phyloP scores from a whole-genome alignment of 2,797 vertebrate genomes.

The Heterohyrax brucei region DNA sequence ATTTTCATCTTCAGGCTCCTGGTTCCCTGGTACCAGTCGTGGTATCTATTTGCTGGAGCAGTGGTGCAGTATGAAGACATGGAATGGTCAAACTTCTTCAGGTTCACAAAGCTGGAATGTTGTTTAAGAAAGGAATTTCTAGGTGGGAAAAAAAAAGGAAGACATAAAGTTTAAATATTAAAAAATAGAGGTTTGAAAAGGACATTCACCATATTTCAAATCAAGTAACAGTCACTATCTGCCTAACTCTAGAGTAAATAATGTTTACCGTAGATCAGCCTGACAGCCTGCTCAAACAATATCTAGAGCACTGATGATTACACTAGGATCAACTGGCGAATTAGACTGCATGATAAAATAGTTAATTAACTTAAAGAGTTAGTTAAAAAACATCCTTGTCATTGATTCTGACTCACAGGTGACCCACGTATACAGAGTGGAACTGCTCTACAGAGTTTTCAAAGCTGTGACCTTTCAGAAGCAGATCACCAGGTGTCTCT shows the following conservation, averaged over 20 bases:
- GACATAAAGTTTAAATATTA: constrained; percentile 69
- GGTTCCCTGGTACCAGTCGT: constrained; percentile 85
- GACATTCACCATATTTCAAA: not conserved
- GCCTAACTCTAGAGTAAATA: not conserved
- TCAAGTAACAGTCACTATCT: not conserved
- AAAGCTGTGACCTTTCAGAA: not conserved
- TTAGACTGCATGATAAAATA: not conserved
- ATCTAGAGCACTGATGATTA: not conserved
- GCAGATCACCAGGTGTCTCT: not conserved
- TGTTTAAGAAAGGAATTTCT: constrained; percentile 83
- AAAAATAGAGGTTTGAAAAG: constrained; percentile 20
- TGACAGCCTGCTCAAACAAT: not conserved
- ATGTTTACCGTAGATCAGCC: not conserved
- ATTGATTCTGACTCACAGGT: too few species aligned
- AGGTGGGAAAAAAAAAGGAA: constrained; percentile 58
- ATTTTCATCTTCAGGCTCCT: constrained; percentile 88
- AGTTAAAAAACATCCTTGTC: too few species aligned
- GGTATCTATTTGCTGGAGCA: constrained; percentile 83
- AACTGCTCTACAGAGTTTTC: not conserved
- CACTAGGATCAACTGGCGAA: not conserved
- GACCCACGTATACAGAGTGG: not conserved
- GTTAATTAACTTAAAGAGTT: not conserved
- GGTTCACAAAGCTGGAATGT: constrained; percentile 78
- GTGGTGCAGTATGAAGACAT: constrained; percentile 85
- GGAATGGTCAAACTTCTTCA: constrained; percentile 89